Evolutionary conservation across 2,113 vertebrate species (phyloP).

Genomic region (Ciconia stormi): DNA sequence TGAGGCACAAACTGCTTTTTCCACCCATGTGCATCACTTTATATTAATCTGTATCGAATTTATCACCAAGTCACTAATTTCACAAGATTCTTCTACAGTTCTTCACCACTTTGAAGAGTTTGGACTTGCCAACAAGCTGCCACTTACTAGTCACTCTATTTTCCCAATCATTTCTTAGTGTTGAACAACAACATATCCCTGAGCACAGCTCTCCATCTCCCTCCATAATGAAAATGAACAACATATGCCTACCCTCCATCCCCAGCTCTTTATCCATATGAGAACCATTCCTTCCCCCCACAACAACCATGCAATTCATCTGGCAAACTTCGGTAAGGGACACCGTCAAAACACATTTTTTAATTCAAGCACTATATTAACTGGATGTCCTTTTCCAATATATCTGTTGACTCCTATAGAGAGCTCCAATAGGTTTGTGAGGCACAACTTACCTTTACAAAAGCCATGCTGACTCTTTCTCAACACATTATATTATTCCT

Average conservation of each 20-base stretch:
- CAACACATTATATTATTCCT: background rate
- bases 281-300: background rate
- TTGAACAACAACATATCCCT: conserved; percentile 40
- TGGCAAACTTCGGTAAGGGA: background rate
- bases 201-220: background rate
- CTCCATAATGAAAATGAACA: background rate
- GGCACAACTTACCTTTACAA: background rate
- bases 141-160: conserved; percentile 46
- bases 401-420: background rate
- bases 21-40: conserved; percentile 13
- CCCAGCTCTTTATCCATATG: conserved; percentile 21
- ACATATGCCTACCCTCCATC: conserved; percentile 32
- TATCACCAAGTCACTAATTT: conserved; percentile 46
- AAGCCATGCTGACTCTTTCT: background rate
- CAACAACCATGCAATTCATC: background rate
- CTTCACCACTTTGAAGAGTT: background rate
- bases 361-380: background rate
- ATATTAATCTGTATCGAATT: conserved; percentile 17
- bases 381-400: background rate
- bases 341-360: background rate
- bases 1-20: background rate
- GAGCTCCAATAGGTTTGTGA: background rate
- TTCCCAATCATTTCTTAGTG: conserved; percentile 37
- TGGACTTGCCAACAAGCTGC: conserved; percentile 51
- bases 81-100: conserved; percentile 33